phyloP scores from a whole-genome alignment of 2,888 invertebrate genomes.

The Unio delphinus region DNA sequence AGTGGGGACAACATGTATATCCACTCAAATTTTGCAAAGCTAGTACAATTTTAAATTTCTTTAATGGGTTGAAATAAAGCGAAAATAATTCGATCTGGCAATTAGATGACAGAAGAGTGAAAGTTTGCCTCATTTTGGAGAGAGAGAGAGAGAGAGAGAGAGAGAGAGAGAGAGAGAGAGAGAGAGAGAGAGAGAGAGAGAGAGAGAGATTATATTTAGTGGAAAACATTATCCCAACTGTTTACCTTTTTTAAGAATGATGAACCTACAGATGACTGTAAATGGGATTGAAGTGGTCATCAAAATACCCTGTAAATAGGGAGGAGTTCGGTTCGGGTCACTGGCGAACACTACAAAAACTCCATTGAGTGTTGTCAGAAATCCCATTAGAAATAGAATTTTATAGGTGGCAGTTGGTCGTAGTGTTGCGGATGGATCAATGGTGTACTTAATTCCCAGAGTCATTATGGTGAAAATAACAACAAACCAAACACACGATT shows the following conservation, averaged over 20 bases:
- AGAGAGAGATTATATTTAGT: no score
- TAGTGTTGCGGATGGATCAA: conserved; percentile 21
- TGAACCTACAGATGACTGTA: conserved; percentile 34
- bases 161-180: no score
- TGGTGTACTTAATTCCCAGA: conserved; percentile 23
- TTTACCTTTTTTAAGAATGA: conserved; percentile 45
- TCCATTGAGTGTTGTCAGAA: conserved; percentile 42
- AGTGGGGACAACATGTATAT: no score
- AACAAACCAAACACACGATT: conserved; percentile 26
- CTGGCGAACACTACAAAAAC: conserved; percentile 46
- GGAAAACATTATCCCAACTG: neutral
- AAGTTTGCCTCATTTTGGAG: no score
- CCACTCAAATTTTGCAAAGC: no score
- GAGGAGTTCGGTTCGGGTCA: conserved; percentile 41
- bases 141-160: no score
- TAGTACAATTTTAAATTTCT: no score
- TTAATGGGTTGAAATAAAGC: no score
- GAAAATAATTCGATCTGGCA: no score
- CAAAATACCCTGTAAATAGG: conserved; percentile 48
- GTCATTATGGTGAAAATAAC: conserved; percentile 34
- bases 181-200: no score
- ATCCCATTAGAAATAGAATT: conserved; percentile 37
- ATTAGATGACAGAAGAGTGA: no score
- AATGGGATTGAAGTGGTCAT: conserved; percentile 40
- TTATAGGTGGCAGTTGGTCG: conserved; percentile 28